Base-by-base conservation (phyloP, 1,140 invertebrate genomes). In the Samia ricini region DNA sequence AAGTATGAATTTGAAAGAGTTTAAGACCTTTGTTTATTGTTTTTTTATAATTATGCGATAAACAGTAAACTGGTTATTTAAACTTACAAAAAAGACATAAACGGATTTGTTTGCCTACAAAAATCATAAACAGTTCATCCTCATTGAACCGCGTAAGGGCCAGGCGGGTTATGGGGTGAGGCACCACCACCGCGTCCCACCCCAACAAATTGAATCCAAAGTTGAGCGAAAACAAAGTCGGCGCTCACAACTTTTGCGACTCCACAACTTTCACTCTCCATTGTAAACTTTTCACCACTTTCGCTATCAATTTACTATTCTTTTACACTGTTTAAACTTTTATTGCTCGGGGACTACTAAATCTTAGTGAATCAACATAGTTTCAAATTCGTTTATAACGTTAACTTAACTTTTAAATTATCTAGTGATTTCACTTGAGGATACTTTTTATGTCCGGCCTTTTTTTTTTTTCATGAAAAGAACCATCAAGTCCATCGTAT, bases 151-250 rank as follows among this genome's bases (percentile, higher is more conserved):
- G 20, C 51, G 10, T 22, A 52, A 52, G 51, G 51, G 51, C 51
- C 51, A 22, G 22, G 49, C 61, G 50, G 29, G 58, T 50, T 21
- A 36, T 61, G 50, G 48, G 51, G 58, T 36, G 21, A 63, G 55
- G 51, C 22, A n/a, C 20, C 20, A 15, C 2, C 36, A 36, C 22
- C 60, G 50, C 63, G 26, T 26, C 26, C 66, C 56, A 50, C 69
- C 71, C n/a, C 77, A 62, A 74, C 69, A 77, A 85, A 85, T 82
- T 79, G 82, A 84, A 78, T 81, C 69, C 70, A 75, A 85, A 88
- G 79, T 88, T 88, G 78, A 67, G 67, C 68, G 82, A 75, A 81
- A 88, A 88, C 85, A 88, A 85, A 85, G 80, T 85, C 77, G 59
- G 66, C 66, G 62, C 66, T 60, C 75, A 60, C 64, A 88, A 88